These are phyloP conservation scores for Ceratina australensis DNA, from an alignment of 1,140 invertebrate species.

Conservation along the genomic window DNA sequence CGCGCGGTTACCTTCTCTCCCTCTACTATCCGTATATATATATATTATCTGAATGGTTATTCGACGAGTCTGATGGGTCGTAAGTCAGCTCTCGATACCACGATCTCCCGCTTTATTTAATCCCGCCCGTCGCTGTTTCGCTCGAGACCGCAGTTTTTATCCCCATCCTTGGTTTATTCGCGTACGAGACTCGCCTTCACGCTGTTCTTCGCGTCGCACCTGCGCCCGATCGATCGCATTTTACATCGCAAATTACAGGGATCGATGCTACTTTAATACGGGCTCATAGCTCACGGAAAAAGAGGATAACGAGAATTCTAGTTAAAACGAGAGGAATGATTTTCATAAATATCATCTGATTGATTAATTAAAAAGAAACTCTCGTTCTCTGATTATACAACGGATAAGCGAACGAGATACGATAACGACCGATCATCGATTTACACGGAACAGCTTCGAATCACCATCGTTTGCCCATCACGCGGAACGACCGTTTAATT, in stretches of 20 bases:
- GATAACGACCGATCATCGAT: constrained; percentile 17
- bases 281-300: neutral
- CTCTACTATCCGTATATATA: too few species aligned
- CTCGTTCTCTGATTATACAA: too few species aligned
- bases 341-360: too few species aligned
- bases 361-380: too few species aligned
- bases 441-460: neutral
- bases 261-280: neutral
- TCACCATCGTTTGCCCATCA: neutral
- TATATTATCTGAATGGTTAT: too few species aligned
- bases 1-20: neutral
- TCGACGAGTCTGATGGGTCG: neutral
- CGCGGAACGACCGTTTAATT: constrained; percentile 20
- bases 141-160: neutral
- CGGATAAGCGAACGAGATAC: too few species aligned
- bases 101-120: neutral
- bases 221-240: neutral
- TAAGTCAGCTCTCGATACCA: neutral
- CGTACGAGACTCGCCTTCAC: neutral
- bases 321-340: too few species aligned
- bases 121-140: neutral
- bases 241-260: neutral
- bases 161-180: constrained; percentile 9
- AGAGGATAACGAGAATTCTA: too few species aligned
- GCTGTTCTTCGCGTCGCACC: neutral